Base-by-base conservation (phyloP, 1,140 invertebrate species). In the Bombus superbus region DNA sequence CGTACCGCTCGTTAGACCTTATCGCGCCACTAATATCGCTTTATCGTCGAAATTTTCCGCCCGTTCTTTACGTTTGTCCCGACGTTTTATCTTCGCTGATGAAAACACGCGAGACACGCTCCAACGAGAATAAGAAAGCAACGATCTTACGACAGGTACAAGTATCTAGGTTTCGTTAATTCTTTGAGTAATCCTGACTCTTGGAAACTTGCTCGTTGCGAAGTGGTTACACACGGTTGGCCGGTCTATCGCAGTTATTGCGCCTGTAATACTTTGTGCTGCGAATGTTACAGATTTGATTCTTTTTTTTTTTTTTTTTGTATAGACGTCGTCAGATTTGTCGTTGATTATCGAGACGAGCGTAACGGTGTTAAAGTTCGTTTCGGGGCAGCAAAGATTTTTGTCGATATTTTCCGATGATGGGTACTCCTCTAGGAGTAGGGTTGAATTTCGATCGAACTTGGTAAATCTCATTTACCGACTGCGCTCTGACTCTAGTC, bases 41-140 rank as follows among this genome's bases (percentile, higher is more conserved):
- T 91, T 91, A 90, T 91, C 85, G 72, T 89, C 78, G 66, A 91
- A 91, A 91, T 91, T 91, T 91, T 91, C 90, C 90, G 84, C 66
- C 85, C 47, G 78, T 64, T 64, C 40, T 40, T 71, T 77, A 42
- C 57, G 11, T 35, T 5, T 25, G 18, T 6, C 32, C n/a, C 44
- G 22, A 84, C 38, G 28, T 73, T 68, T 84, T 85, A 85, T 89
- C 88, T n/a, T n/a, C 11, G 32, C 6, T 8, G 32, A 32, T 10
- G 47, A 15, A 44, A 69, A 66, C 53, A 66, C 53, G 53, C 35
- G 22, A 11, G 42, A 28, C 44, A 13, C 64, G 64, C n/a, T 57
- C 22, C 28, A 42, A 71, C 10, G 35, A 22, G 32, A 38, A 25
- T 47, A 18, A 73, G 53, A 42, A 32, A n/a, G n/a, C 38, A 25